phyloP scores from a whole-genome alignment of 1,140 invertebrate species.

The Trichogramma pretiosum region DNA sequence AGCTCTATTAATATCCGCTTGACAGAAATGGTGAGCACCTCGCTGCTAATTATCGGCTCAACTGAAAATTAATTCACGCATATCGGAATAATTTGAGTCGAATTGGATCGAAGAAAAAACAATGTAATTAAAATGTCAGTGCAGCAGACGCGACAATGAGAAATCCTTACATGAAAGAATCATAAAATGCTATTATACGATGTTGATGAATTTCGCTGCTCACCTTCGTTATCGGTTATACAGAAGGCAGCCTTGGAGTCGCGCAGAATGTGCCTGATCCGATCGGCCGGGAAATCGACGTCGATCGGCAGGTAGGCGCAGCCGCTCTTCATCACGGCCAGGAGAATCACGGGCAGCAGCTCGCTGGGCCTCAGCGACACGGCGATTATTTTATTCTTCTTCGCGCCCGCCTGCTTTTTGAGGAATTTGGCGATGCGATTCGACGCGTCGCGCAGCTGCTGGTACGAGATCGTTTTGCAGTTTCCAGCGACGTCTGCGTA shows the following conservation, averaged over 20 bases:
- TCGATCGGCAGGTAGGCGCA: conserved; percentile 77
- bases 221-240: conserved; percentile 51
- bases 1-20: conserved; percentile 44
- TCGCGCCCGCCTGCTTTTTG: too few species aligned
- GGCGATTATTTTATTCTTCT: conserved; percentile 64
- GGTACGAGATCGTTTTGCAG: too few species aligned
- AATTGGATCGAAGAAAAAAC: too few species aligned
- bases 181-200: neutral
- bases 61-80: conserved; percentile 29
- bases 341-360: conserved; percentile 56
- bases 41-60: conserved; percentile 31
- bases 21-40: conserved; percentile 39
- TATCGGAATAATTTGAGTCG: too few species aligned
- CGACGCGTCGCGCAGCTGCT: too few species aligned
- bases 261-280: conserved; percentile 66
- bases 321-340: conserved; percentile 72
- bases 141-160: too few species aligned
- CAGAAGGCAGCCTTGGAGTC: conserved; percentile 65
- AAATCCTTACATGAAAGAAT: too few species aligned
- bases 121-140: too few species aligned
- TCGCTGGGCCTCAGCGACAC: conserved; percentile 70
- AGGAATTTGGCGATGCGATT: too few species aligned
- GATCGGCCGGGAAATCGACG: conserved; percentile 60
- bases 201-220: conserved; percentile 13
- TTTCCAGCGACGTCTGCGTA: too few species aligned